These are phyloP conservation scores for Acanthopleura granulata DNA, from an alignment of 2,888 invertebrate genomes.

Conservation along the genomic window DNA sequence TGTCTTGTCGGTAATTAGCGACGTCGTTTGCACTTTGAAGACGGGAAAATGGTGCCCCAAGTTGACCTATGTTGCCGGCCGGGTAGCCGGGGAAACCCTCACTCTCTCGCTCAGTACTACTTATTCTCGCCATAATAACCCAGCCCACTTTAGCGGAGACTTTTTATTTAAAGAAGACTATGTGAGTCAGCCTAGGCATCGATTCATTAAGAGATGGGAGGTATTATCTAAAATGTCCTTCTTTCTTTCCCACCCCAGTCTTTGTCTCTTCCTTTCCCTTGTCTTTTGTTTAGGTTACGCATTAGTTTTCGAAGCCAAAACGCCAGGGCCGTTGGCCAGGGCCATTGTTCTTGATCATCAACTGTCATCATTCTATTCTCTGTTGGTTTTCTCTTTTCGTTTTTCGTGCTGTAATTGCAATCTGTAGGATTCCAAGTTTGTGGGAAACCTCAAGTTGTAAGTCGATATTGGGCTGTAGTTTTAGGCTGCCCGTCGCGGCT, in stretches of 20 bases:
- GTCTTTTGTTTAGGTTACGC: conserved; percentile 15
- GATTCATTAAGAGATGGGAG: conserved; percentile 9
- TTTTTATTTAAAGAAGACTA: conserved; percentile 4
- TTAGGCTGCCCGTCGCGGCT: not conserved
- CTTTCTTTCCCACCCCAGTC: not conserved
- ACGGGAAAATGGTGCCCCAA: not conserved
- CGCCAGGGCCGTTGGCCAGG: not conserved
- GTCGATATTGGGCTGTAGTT: conserved; percentile 1
- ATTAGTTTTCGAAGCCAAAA: conserved; percentile 4
- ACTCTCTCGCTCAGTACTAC: not conserved
- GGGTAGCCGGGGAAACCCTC: not conserved
- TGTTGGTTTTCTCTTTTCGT: not conserved
- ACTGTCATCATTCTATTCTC: not conserved
- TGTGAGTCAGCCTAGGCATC: conserved; percentile 14
- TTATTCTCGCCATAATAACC: conserved; percentile 4
- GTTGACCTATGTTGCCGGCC: not conserved
- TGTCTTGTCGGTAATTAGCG: conserved; percentile 1
- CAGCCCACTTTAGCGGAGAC: not conserved
- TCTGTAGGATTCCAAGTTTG: conserved; percentile 3
- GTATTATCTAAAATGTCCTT: not conserved
- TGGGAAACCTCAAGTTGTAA: conserved; percentile 15
- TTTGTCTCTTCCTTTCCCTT: not conserved
- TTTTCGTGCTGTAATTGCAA: conserved; percentile 4
- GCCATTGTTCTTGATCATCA: not conserved
- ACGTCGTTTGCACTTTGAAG: conserved; percentile 8